phyloP scores from a whole-genome alignment of 2,888 invertebrate species.

The Glaucopsyche alexis region DNA sequence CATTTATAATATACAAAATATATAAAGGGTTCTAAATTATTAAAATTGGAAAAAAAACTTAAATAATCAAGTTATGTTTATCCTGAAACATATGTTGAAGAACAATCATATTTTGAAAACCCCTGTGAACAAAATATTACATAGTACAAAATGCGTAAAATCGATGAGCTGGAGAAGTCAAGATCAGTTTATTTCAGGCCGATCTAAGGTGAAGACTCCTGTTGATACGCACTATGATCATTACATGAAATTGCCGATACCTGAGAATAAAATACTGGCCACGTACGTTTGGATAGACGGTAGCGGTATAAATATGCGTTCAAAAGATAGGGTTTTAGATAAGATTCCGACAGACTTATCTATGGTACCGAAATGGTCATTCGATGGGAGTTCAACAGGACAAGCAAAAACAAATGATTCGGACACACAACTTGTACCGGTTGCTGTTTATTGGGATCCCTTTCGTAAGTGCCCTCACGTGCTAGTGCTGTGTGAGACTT shows the following conservation, averaged over 20 bases:
- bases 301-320: constrained; percentile 84
- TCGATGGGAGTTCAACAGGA: constrained; percentile 95
- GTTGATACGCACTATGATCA: constrained; percentile 53
- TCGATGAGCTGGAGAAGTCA: constrained; percentile 31
- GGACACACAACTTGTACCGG: constrained; percentile 92
- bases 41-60: too few relatives aligned
- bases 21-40: too few relatives aligned
- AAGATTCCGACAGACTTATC: constrained; percentile 76
- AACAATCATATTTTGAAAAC: not conserved
- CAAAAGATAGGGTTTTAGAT: constrained; percentile 84
- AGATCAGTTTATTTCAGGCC: constrained; percentile 42
- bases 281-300: constrained; percentile 91
- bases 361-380: constrained; percentile 90
- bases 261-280: constrained; percentile 80
- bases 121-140: not conserved
- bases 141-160: constrained; percentile 15
- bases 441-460: constrained; percentile 94
- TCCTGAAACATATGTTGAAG: not conserved
- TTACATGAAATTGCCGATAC: constrained; percentile 70
- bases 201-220: constrained; percentile 45
- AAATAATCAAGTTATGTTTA: not conserved
- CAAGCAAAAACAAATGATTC: constrained; percentile 91
- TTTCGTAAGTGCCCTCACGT: constrained; percentile 92
- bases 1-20: too few relatives aligned
- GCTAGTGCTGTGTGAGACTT: constrained; percentile 93